phyloP scores from a whole-genome alignment of 2,797 vertebrate genomes.

The Lagorchestes hirsutus region DNA sequence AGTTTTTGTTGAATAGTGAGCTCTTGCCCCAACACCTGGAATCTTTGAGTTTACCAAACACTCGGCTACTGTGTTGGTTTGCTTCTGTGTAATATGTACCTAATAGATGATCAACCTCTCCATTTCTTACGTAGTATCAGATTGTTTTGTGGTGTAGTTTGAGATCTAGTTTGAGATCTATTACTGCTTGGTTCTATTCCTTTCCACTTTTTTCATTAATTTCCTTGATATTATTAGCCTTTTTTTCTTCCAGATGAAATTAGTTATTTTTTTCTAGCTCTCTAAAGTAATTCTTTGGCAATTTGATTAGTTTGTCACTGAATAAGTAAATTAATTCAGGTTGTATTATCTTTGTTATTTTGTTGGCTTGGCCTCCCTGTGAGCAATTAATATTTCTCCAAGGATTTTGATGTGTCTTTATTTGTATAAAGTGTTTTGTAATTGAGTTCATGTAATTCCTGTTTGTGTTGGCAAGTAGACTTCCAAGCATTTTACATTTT shows the following conservation, averaged over 20 bases:
- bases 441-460: background rate
- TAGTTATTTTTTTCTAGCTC: background rate
- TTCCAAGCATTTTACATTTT: background rate
- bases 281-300: background rate
- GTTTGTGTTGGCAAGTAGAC: background rate
- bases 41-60: background rate
- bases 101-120: background rate
- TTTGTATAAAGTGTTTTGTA: background rate
- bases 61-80: background rate
- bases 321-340: background rate
- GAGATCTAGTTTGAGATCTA: background rate
- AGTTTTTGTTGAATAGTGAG: background rate
- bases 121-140: background rate
- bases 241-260: background rate
- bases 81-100: background rate
- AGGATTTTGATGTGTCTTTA: background rate
- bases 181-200: background rate
- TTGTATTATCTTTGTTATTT: background rate
- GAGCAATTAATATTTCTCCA: background rate
- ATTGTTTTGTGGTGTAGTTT: background rate
- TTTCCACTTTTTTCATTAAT: background rate
- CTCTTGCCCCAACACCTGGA: background rate
- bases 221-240: background rate
- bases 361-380: background rate
- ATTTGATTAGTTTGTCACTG: background rate